Evolutionary conservation across 2,888 invertebrate genomes (phyloP).

Genomic region (Pristionchus japonicus): DNA sequence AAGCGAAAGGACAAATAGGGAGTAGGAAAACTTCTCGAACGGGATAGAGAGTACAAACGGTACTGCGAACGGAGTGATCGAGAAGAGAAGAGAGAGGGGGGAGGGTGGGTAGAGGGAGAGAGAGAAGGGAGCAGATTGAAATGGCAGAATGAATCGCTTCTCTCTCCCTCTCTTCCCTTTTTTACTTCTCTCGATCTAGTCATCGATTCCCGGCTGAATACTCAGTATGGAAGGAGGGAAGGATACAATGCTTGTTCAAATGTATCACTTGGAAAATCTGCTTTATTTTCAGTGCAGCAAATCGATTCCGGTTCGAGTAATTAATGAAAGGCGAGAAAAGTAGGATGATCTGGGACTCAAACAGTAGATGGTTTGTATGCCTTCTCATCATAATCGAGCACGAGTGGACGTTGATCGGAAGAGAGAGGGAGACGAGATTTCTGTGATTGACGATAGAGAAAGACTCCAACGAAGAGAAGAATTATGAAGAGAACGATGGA

Average conservation of each 20-base stretch:
- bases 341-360: neutral
- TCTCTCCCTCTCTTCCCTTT: neutral
- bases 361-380: neutral
- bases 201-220: constrained; percentile 20
- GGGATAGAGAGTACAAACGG: constrained; percentile 5
- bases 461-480: no score
- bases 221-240: constrained; percentile 1
- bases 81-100: neutral
- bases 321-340: neutral
- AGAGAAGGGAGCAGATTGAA: neutral
- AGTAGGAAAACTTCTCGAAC: constrained; percentile 3
- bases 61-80: neutral
- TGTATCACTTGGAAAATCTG: no score
- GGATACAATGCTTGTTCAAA: no score
- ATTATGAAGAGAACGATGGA: neutral
- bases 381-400: neutral
- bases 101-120: neutral
- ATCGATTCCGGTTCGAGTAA: neutral
- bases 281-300: neutral
- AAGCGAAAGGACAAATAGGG: neutral
- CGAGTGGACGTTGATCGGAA: neutral
- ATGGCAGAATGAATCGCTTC: constrained; percentile 35
- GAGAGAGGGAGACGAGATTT: neutral
- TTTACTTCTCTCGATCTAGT: constrained; percentile 25
- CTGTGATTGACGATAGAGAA: neutral